A percentile compares a stretch with the other conserved stretches of the same genome.
phyloP scores from a whole-genome alignment of 2,888 invertebrate genomes.

The Trachelus tabidus region DNA sequence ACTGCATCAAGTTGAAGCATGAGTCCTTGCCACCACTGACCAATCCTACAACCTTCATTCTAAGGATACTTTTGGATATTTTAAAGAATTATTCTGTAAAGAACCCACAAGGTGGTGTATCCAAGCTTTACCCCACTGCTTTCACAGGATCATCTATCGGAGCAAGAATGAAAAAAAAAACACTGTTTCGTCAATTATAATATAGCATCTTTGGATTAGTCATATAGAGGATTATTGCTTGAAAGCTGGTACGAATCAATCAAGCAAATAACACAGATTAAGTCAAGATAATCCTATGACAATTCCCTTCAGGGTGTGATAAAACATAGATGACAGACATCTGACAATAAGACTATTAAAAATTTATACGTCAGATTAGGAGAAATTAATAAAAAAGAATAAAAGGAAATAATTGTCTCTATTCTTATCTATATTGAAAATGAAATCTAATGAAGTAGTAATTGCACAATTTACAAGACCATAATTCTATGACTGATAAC shows the following conservation, averaged over 20 bases:
- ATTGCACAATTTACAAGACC: background rate
- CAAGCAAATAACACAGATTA: background rate
- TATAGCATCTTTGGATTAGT: background rate
- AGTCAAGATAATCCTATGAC: background rate
- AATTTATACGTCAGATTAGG: background rate
- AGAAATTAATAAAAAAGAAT: background rate
- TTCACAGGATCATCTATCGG: constrained; percentile 54
- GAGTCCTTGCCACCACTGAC: constrained; percentile 99
- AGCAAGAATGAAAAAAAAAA: constrained; percentile 26
- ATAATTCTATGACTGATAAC: background rate
- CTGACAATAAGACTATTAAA: background rate
- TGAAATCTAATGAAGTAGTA: background rate
- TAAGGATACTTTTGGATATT: constrained; percentile 41
- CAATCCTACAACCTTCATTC: constrained; percentile 89
- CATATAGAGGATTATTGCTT: background rate
- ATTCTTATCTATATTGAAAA: background rate
- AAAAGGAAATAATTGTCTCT: background rate
- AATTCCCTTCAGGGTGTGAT: background rate
- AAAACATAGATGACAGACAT: background rate
- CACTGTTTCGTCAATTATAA: background rate
- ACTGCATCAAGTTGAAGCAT: constrained; percentile 99
- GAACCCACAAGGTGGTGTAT: constrained; percentile 36
- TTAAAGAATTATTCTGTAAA: constrained; percentile 29
- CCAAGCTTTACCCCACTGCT: constrained; percentile 31
- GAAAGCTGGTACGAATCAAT: background rate